phyloP scores from a whole-genome alignment of 2,888 invertebrate genomes.

The Leucoma salicis region DNA sequence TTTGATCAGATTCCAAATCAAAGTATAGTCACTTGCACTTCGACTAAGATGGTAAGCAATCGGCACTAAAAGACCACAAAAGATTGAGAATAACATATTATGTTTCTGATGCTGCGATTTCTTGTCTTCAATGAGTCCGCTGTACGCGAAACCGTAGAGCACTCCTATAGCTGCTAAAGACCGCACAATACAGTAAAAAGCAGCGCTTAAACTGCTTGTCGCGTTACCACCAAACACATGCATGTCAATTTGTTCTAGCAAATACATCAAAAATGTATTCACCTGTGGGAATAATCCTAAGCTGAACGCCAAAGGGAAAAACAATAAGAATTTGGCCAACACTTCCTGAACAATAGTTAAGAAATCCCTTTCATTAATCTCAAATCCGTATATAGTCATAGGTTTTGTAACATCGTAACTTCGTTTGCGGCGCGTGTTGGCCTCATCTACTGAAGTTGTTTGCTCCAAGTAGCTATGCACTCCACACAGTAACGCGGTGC shows the following conservation, averaged over 20 bases:
- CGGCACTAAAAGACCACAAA: constrained; percentile 93
- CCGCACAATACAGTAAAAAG: constrained; percentile 90
- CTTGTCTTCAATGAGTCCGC: constrained; percentile 91
- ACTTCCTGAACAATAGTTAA: constrained; percentile 87
- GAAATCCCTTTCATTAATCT: constrained; percentile 79
- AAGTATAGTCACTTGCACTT: constrained; percentile 94
- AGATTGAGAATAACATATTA: constrained; percentile 94
- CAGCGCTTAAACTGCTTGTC: constrained; percentile 90
- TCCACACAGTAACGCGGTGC: constrained; percentile 81
- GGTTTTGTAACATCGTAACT: constrained; percentile 53
- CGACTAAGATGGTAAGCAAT: constrained; percentile 96
- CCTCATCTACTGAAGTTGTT: constrained; percentile 40
- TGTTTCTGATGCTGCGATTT: constrained; percentile 89
- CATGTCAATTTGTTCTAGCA: constrained; percentile 97
- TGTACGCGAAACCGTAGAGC: constrained; percentile 93
- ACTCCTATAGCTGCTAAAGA: constrained; percentile 90
- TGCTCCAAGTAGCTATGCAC: constrained; percentile 68
- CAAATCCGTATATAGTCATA: constrained; percentile 71
- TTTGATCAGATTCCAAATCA: constrained; percentile 94
- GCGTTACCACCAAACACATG: constrained; percentile 95
- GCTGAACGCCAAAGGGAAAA: constrained; percentile 97
- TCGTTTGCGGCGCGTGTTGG: constrained; percentile 49
- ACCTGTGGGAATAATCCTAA: constrained; percentile 98
- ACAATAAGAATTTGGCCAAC: constrained; percentile 89
- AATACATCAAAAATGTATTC: constrained; percentile 97